Evolutionary conservation across 37 sponge, comb jelly and placozoan species (phyloP), one percentile per base, ranked within the genome.

Genomic region (Mnemiopsis leidyi): DNA sequence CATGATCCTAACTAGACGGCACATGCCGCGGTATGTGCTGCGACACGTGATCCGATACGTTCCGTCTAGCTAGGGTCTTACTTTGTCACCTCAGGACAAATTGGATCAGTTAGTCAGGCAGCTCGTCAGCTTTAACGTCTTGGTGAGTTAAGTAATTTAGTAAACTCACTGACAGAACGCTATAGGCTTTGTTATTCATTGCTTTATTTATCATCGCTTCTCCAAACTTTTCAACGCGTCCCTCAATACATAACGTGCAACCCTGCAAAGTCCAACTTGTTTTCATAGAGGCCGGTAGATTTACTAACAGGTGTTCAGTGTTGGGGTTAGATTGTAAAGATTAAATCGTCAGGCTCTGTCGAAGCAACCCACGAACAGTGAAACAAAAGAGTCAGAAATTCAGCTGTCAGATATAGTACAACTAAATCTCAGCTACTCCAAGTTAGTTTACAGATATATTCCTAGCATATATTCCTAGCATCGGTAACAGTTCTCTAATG

Each of bases 41-140:
- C n/a, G n/a, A n/a, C n/a, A n/a, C n/a, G n/a, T n/a, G n/a, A n/a
- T n/a, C n/a, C n/a, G n/a, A n/a, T n/a, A n/a, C n/a, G n/a, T n/a
- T n/a, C n/a, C n/a, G n/a, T n/a, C n/a, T n/a, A n/a, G n/a, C n/a
- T n/a, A n/a, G n/a, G n/a, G n/a, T n/a, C n/a, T n/a, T n/a, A n/a
- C n/a, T n/a, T n/a, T n/a, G n/a, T n/a, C n/a, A n/a, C n/a, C n/a
- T 31, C 93, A 95, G 95, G 97, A 97, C 23, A 28, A 94, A 30
- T 69, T 97, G 39, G 71, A 92, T 26, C 97, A 97, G 95, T 94
- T 97, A 0, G 1, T 94, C 16, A 90, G 88, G 71, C 95, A 94
- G 37, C 82, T 97, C 20, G 32, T 97, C 28, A 95, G 94, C 76
- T 93, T 92, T 18, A 97, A 95, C 38, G 83, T 97, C 24, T 32